Conservation (phyloP, 2,888 invertebrate genomes). For the Eupithecia insigniata region DNA sequence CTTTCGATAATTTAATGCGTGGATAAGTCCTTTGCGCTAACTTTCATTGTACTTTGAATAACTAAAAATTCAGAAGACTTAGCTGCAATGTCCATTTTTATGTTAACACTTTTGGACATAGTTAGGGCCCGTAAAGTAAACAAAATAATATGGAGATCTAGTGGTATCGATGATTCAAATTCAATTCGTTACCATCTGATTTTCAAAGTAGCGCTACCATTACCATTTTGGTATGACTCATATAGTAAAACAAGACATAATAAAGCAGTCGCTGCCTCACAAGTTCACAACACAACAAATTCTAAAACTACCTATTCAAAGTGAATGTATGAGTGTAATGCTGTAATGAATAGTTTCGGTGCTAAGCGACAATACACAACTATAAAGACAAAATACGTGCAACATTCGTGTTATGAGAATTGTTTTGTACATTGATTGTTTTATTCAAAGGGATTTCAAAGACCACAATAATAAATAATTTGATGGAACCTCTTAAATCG, state of each 20-base stretch:
- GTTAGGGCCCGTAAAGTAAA: background rate
- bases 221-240: background rate
- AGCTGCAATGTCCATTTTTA: background rate
- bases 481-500: background rate
- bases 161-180: background rate
- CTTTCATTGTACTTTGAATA: background rate
- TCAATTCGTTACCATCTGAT: background rate
- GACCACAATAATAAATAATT: background rate
- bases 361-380: slow-evolving; percentile 15
- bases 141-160: background rate
- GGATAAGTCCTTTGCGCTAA: background rate
- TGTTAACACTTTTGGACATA: background rate
- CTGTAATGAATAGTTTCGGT: slow-evolving; percentile 2
- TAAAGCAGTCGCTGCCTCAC: background rate
- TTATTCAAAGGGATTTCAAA: background rate
- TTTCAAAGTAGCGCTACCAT: background rate
- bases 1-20: background rate
- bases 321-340: background rate
- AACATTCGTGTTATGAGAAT: slow-evolving; percentile 17
- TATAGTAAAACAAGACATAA: background rate
- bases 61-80: background rate
- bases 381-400: slow-evolving; percentile 12
- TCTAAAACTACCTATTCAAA: background rate
- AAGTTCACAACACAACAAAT: slow-evolving; percentile 1
- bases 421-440: slow-evolving; percentile 19